Evolutionary conservation across 2,888 invertebrate genomes (phyloP).

Genomic region (Pomacea canaliculata): DNA sequence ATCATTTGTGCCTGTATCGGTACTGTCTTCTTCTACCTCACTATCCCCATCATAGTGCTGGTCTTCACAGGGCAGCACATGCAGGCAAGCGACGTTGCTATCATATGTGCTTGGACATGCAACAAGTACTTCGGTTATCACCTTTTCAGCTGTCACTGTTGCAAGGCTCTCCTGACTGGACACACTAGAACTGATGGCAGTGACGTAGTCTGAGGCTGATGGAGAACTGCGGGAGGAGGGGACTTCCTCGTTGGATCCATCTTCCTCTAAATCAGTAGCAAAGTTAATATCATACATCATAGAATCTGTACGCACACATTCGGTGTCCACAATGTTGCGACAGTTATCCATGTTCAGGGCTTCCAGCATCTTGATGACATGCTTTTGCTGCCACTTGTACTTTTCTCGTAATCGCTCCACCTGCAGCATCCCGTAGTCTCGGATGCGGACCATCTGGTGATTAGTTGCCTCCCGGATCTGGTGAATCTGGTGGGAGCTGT

Average conservation of each 20-base stretch:
- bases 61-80: neutral
- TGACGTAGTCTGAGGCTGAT: constrained; percentile 10
- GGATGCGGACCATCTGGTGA: constrained; percentile 92
- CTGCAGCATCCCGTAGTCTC: constrained; percentile 95
- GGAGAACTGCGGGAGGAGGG: constrained; percentile 11
- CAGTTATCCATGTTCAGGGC: constrained; percentile 95
- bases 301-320: constrained; percentile 84
- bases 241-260: constrained; percentile 7
- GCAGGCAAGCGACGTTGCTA: neutral
- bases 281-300: constrained; percentile 66
- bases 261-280: constrained; percentile 12
- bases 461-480: constrained; percentile 96
- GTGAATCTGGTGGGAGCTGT: constrained; percentile 90
- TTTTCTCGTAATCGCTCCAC: constrained; percentile 89
- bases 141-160: neutral
- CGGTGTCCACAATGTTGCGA: constrained; percentile 69
- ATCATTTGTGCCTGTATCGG: neutral
- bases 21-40: neutral
- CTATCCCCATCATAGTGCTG: neutral
- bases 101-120: neutral
- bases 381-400: constrained; percentile 95
- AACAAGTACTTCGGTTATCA: constrained; percentile 7
- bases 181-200: constrained; percentile 12
- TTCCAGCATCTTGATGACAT: constrained; percentile 92
- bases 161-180: constrained; percentile 21